phyloP scores from a whole-genome alignment of 2,888 invertebrate species.

The Tachystola acroxantha region DNA sequence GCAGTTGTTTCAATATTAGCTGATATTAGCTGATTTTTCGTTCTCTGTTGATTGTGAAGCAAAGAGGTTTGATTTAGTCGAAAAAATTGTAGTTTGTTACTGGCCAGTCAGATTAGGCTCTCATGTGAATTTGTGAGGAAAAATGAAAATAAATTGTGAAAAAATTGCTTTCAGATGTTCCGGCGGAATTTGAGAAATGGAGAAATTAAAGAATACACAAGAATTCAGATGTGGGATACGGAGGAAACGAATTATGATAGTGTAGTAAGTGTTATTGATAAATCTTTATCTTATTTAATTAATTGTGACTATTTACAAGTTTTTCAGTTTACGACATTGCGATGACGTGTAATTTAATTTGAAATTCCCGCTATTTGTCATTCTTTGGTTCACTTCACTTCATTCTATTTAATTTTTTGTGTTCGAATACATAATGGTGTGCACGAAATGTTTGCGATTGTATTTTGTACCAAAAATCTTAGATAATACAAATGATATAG shows the following conservation, averaged over 20 bases:
- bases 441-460: too few species aligned
- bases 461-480: too few species aligned
- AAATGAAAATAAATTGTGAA: neutral
- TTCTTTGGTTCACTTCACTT: neutral
- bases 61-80: neutral
- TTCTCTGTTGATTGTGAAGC: neutral
- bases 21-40: neutral
- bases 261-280: constrained; percentile 31
- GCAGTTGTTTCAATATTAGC: neutral
- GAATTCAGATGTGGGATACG: constrained; percentile 44
- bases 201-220: constrained; percentile 36
- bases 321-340: too few species aligned
- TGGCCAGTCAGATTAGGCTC: too few species aligned
- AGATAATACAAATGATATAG: too few species aligned
- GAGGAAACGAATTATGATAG: constrained; percentile 18
- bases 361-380: neutral
- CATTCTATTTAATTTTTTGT: too few species aligned
- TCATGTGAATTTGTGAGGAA: neutral
- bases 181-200: constrained; percentile 47
- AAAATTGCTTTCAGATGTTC: constrained; percentile 40
- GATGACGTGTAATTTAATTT: neutral
- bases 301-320: too few species aligned
- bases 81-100: neutral
- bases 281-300: too few species aligned
- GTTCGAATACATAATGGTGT: neutral